These are phyloP conservation scores for Caenorhabditis macrosperma DNA, from an alignment of 2,888 invertebrate species.

Conservation along the genomic window DNA sequence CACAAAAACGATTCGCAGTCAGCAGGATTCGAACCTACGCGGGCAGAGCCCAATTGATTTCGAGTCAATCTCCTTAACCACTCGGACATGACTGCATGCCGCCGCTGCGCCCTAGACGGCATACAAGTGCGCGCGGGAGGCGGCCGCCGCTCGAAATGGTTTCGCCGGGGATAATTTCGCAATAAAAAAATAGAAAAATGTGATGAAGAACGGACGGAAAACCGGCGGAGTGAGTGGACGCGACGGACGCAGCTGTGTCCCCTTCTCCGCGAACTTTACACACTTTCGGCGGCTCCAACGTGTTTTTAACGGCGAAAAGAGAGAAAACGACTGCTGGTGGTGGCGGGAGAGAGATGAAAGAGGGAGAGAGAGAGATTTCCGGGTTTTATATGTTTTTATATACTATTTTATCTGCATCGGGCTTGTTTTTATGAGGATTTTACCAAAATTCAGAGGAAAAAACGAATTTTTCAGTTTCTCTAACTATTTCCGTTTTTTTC, in stretches of 20 bases:
- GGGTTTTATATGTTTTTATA: too few relatives aligned
- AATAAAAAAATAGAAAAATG: conserved; percentile 8
- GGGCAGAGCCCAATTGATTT: conserved; percentile 77
- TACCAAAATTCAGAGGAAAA: too few relatives aligned
- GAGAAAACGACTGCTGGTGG: background rate
- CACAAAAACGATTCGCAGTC: conserved; percentile 67
- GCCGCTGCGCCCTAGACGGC: background rate
- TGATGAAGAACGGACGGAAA: background rate
- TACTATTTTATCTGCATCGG: too few relatives aligned
- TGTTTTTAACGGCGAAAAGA: background rate
- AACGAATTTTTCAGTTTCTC: too few relatives aligned
- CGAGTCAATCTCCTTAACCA: conserved; percentile 76
- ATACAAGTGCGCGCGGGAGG: background rate
- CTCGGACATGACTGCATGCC: conserved; percentile 70
- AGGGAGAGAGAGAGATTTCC: too few relatives aligned
- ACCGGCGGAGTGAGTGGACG: background rate
- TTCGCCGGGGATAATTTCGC: background rate
- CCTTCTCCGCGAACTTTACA: background rate
- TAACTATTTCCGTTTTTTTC: too few relatives aligned
- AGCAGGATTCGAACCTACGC: conserved; percentile 78
- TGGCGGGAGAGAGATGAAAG: background rate
- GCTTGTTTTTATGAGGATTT: too few relatives aligned
- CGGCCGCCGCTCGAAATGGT: background rate
- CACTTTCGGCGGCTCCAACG: background rate
- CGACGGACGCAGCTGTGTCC: background rate